Conservation (phyloP, 2,888 invertebrate species). For the Eustalomyia histrio region DNA sequence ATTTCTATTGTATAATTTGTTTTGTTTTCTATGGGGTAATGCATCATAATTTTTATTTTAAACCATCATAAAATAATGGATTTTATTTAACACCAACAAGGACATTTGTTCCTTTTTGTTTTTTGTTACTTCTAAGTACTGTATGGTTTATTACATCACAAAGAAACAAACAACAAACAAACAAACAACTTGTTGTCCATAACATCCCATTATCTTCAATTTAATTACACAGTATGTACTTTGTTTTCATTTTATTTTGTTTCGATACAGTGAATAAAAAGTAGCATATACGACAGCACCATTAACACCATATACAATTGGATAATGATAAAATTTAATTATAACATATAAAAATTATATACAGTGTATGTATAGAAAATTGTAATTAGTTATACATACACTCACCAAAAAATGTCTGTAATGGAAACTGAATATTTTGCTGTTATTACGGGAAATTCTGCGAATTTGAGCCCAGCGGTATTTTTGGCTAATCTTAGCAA, state of each 20-base stretch:
- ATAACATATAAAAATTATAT: slow-evolving; percentile 42
- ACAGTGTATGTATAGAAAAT: slow-evolving; percentile 14
- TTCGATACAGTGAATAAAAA: slow-evolving; percentile 6
- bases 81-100: slow-evolving; percentile 44
- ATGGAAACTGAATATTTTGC: too few relatives aligned
- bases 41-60: slow-evolving; percentile 31
- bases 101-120: slow-evolving; percentile 47
- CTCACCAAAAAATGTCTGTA: too few relatives aligned
- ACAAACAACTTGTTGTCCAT: slow-evolving; percentile 47
- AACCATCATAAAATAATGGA: slow-evolving; percentile 43
- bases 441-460: too few relatives aligned
- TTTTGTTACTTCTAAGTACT: background rate
- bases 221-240: slow-evolving; percentile 60
- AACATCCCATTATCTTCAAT: slow-evolving; percentile 62
- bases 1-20: slow-evolving; percentile 65
- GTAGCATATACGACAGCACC: slow-evolving; percentile 9
- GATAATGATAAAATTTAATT: slow-evolving; percentile 62
- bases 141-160: slow-evolving; percentile 40
- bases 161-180: slow-evolving; percentile 38
- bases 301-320: slow-evolving; percentile 42
- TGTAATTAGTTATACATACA: background rate
- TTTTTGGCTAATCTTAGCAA: too few relatives aligned
- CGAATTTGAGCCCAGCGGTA: too few relatives aligned
- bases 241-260: slow-evolving; percentile 14
- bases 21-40: slow-evolving; percentile 18